phyloP scores from a whole-genome alignment of 2,888 invertebrate genomes.

The Drosophila stalkeri region DNA sequence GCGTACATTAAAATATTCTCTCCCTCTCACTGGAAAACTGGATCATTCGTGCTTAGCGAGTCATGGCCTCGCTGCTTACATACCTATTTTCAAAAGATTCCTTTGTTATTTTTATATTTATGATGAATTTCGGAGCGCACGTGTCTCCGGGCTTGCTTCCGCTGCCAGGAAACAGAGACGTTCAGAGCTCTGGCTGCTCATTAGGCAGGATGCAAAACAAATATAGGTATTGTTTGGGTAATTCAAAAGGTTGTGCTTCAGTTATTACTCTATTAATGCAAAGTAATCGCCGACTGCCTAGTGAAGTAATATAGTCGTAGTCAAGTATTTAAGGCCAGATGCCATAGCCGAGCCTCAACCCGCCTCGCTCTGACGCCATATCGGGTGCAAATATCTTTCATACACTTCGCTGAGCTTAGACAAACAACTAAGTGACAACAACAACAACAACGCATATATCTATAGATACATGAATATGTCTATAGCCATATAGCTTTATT shows the following conservation, averaged over 20 bases:
- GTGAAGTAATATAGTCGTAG: conserved; percentile 59
- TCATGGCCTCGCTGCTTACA: not conserved
- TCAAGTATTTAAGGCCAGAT: conserved; percentile 16
- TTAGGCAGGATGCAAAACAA: conserved; percentile 59
- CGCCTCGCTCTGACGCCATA: conserved; percentile 55
- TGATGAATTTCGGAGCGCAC: conserved; percentile 62
- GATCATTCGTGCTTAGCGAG: conserved; percentile 16
- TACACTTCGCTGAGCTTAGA: conserved; percentile 75
- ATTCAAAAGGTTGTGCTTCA: conserved; percentile 35
- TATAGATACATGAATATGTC: conserved; percentile 30
- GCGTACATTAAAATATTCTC: conserved; percentile 11
- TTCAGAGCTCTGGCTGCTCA: conserved; percentile 47
- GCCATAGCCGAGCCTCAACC: conserved; percentile 26
- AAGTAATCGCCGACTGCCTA: conserved; percentile 43
- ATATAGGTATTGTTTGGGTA: conserved; percentile 23
- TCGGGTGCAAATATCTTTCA: conserved; percentile 70
- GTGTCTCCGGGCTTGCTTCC: conserved; percentile 62
- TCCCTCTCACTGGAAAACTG: not conserved
- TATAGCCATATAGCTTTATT: conserved; percentile 59
- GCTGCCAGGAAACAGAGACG: conserved; percentile 58
- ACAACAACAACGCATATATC: conserved; percentile 28
- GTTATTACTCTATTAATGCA: conserved; percentile 66
- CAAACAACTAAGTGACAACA: conserved; percentile 60
- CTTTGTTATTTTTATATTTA: conserved; percentile 45
- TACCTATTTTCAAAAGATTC: conserved; percentile 13